Evolutionary conservation across 2,888 invertebrate species (phyloP).

Genomic region (Diplolepis rosae): DNA sequence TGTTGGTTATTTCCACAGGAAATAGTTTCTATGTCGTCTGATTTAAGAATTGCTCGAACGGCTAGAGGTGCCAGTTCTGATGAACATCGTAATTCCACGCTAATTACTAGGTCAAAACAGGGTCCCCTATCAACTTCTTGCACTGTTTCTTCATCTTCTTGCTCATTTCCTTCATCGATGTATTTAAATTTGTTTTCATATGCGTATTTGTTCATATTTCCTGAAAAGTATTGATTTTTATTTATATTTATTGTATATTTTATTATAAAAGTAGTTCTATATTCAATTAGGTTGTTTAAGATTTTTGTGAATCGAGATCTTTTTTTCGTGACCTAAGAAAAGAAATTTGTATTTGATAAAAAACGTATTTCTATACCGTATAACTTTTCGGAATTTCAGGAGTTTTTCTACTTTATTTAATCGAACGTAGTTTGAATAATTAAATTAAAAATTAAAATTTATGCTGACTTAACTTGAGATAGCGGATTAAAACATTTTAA

Average conservation of each 20-base stretch:
- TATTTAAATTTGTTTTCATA: conserved; percentile 62
- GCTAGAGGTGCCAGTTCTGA: conserved; percentile 67
- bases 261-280: no score
- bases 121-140: conserved; percentile 38
- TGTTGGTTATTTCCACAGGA: conserved; percentile 30
- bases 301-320: no score
- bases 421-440: no score
- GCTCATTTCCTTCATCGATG: conserved; percentile 40
- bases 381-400: no score
- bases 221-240: background rate
- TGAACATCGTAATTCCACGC: conserved; percentile 65
- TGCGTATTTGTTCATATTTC: conserved; percentile 68
- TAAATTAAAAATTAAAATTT: no score
- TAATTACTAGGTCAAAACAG: conserved; percentile 60
- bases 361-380: no score
- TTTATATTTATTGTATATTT: background rate
- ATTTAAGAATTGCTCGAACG: conserved; percentile 54
- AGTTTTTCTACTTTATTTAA: no score
- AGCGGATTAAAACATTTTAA: no score
- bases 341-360: no score
- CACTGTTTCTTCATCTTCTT: conserved; percentile 42
- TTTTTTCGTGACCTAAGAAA: no score
- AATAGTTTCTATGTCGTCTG: conserved; percentile 59
- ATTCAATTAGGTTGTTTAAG: no score
- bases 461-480: no score